Evolutionary conservation across 2,113 vertebrate genomes (phyloP), one percentile per base, ranked within the genome.

Genomic region (Misgurnus mizolepis): DNA sequence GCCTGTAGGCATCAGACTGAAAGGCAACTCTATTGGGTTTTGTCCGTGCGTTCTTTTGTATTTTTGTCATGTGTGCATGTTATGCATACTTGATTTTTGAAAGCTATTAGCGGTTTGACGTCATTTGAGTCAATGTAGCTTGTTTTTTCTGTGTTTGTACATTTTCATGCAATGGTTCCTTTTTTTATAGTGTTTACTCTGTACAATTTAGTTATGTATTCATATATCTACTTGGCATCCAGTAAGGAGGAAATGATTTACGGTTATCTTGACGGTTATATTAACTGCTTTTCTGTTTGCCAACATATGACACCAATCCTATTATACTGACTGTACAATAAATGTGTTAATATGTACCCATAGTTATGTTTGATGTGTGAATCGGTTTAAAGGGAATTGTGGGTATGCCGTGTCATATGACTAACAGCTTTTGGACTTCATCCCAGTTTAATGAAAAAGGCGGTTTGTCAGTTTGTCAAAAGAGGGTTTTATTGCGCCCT

Each of bases 351-450:
- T 75, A 50, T 34, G 58, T 75, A 47, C 14, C 73, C 43, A 64
- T 5, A 34, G 43, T 49, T 49, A 17, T 49, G 73, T 75, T 75
- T 75, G 73, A 75, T 49, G 73, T 49, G 5, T 47, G 73, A 27
- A 39, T 75, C 58, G 15, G 58, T 34, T 64, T 49, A 64, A 47
- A 17, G 7, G 58, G 43, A 5, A 34, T 64, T n/a, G 41, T 79
- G 56, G 55, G 67, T 40, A 49, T 45, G 15, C 60, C 7, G 17
- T 50, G 49, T 67, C 68, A 34, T 56, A 40, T 53, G 56, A 62
- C 27, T 45, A 64, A 43, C 80, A 65, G 67, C 56, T 64, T 49
- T 61, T 79, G 81, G 81, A 60, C 68, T 67, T 78, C 14, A 43
- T 71, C 68, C 50, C 17, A 72, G 62, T 50, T 50, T 72, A 3